Conservation (phyloP, 2,888 invertebrate genomes). For the Lampropteryx suffumata region DNA sequence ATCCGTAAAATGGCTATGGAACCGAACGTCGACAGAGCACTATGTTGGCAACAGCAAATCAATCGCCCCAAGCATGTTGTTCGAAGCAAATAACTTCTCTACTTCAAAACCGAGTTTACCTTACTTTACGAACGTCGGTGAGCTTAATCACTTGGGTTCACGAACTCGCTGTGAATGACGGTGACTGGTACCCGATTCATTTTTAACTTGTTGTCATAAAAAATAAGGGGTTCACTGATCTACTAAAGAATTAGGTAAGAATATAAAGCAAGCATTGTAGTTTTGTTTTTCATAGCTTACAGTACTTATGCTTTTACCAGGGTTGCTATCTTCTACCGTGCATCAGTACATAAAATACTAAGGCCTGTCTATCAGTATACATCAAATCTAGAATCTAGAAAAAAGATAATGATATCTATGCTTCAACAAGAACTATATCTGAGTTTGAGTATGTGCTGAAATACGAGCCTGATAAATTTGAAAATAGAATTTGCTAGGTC, state of each 20-base stretch:
- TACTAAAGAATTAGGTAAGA: slow-evolving; percentile 10
- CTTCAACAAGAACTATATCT: no score
- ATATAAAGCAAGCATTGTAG: neutral
- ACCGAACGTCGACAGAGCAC: neutral
- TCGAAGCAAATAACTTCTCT: slow-evolving; percentile 36
- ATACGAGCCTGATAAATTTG: no score
- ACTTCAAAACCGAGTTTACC: slow-evolving; percentile 32
- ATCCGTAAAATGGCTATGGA: no score
- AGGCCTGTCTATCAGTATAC: no score
- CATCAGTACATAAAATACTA: no score
- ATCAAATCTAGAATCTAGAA: no score
- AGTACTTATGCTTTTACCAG: no score
- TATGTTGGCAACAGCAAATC: slow-evolving; percentile 16
- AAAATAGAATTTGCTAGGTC: no score
- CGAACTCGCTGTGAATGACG: slow-evolving; percentile 43
- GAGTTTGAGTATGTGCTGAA: no score
- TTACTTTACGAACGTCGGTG: slow-evolving; percentile 22
- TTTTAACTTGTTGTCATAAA: slow-evolving; percentile 40
- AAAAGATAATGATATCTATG: no score
- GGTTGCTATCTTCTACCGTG: no score
- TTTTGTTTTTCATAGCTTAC: neutral
- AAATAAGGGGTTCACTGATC: slow-evolving; percentile 15
- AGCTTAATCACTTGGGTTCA: slow-evolving; percentile 55
- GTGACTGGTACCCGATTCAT: slow-evolving; percentile 43
- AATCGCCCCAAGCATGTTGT: slow-evolving; percentile 28